phyloP scores from a whole-genome alignment of 2,113 vertebrate species.

The Bostrychus sinensis region DNA sequence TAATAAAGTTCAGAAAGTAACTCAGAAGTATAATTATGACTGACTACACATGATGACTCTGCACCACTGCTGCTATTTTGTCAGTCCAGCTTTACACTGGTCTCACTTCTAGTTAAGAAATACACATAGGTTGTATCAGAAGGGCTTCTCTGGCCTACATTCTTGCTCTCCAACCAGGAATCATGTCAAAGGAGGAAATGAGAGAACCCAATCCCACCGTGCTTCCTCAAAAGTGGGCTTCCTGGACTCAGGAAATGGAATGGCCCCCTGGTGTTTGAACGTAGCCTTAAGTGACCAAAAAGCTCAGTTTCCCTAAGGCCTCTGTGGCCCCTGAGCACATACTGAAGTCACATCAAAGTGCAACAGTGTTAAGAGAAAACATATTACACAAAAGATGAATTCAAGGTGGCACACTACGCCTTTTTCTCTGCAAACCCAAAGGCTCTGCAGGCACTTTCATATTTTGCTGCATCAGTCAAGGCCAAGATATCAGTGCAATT shows the following conservation, averaged over 20 bases:
- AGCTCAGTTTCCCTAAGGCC: constrained; percentile 42
- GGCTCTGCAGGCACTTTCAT: constrained; percentile 35
- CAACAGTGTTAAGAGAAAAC: constrained; percentile 57
- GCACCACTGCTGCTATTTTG: constrained; percentile 21
- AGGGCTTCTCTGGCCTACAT: constrained; percentile 56
- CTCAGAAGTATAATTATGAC: constrained; percentile 60
- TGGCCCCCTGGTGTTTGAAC: constrained; percentile 51
- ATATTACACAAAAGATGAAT: constrained; percentile 34
- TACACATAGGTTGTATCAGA: constrained; percentile 43
- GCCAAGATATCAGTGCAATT: constrained; percentile 62
- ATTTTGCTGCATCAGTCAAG: constrained; percentile 49
- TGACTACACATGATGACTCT: constrained; percentile 47
- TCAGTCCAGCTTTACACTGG: constrained; percentile 9
- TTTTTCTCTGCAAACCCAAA: constrained; percentile 12
- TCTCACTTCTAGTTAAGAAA: constrained; percentile 55
- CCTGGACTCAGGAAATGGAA: constrained; percentile 74
- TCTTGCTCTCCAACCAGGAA: constrained; percentile 69
- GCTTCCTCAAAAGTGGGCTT: constrained; percentile 64
- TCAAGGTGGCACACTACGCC: not conserved
- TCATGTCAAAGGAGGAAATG: constrained; percentile 70
- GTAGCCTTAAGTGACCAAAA: constrained; percentile 52
- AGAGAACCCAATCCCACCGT: constrained; percentile 69
- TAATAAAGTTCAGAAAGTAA: constrained; percentile 69
- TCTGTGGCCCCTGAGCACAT: constrained; percentile 29
- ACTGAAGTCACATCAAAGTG: constrained; percentile 58